Evolutionary conservation across 2,797 vertebrate genomes (phyloP).

Genomic region (Hypotaenidia okinawae): DNA sequence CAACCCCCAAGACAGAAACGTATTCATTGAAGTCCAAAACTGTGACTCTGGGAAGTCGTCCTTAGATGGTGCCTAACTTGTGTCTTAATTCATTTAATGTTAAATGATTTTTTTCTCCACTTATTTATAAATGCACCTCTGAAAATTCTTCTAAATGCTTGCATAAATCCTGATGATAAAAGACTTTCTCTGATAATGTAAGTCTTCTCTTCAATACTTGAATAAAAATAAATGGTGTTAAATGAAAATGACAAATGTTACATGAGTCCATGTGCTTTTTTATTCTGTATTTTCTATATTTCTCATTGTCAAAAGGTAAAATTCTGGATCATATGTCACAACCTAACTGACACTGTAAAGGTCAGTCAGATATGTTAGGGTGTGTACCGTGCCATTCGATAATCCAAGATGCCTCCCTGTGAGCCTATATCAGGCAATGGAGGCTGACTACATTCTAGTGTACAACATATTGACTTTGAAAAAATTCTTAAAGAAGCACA

Average conservation of each 20-base stretch:
- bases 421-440: background rate
- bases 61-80: background rate
- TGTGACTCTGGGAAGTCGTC: background rate
- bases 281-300: background rate
- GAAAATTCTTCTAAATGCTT: background rate
- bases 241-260: background rate
- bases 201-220: background rate
- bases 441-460: background rate
- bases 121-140: background rate
- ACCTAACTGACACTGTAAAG: background rate
- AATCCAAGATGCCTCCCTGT: background rate
- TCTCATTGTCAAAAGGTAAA: background rate
- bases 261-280: background rate
- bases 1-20: too few species aligned
- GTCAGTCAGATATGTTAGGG: background rate
- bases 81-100: background rate
- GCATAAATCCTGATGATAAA: background rate
- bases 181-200: background rate
- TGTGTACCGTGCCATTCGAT: background rate
- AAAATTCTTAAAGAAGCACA: background rate
- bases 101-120: background rate
- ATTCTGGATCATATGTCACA: background rate
- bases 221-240: background rate
- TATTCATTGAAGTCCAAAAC: background rate
- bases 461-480: background rate